These are phyloP conservation scores for Conus betulinus DNA, from an alignment of 1,140 invertebrate genomes.

Conservation along the genomic window DNA sequence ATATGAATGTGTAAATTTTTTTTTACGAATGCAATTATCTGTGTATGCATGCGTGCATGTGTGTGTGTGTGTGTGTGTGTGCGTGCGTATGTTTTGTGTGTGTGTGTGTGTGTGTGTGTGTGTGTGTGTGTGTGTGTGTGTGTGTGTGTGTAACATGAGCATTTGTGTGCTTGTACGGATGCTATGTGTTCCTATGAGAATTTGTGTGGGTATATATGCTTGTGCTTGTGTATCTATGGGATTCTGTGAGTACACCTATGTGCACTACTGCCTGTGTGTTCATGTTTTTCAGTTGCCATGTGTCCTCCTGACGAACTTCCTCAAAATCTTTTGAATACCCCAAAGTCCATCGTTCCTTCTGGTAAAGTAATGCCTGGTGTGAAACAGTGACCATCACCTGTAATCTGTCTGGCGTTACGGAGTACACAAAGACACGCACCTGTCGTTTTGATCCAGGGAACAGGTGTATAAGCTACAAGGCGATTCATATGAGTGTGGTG, in stretches of 20 bases:
- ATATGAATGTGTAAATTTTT: too few relatives aligned
- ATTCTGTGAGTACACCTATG: too few relatives aligned
- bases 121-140: slow-evolving; percentile 7
- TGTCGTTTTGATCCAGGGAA: slow-evolving; percentile 51
- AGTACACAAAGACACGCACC: slow-evolving; percentile 21
- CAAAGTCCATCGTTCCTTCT: neutral
- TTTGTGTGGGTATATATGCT: neutral
- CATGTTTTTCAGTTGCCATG: slow-evolving; percentile 40
- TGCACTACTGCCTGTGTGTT: neutral
- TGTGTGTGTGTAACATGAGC: neutral
- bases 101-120: too few relatives aligned
- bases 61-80: too few relatives aligned
- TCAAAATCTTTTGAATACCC: slow-evolving; percentile 5
- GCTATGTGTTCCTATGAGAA: too few relatives aligned
- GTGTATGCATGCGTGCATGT: neutral
- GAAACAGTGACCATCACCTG: slow-evolving; percentile 48
- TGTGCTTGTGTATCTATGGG: too few relatives aligned
- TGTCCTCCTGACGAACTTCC: slow-evolving; percentile 38
- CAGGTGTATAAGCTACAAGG: slow-evolving; percentile 48
- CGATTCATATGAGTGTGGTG: slow-evolving; percentile 50
- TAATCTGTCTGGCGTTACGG: slow-evolving; percentile 26
- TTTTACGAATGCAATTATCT: neutral
- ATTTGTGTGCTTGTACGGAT: too few relatives aligned
- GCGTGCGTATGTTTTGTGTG: neutral
- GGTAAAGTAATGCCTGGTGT: slow-evolving; percentile 36